phyloP scores from a whole-genome alignment of 2,797 vertebrate genomes.

The Chromobotia macracanthus region DNA sequence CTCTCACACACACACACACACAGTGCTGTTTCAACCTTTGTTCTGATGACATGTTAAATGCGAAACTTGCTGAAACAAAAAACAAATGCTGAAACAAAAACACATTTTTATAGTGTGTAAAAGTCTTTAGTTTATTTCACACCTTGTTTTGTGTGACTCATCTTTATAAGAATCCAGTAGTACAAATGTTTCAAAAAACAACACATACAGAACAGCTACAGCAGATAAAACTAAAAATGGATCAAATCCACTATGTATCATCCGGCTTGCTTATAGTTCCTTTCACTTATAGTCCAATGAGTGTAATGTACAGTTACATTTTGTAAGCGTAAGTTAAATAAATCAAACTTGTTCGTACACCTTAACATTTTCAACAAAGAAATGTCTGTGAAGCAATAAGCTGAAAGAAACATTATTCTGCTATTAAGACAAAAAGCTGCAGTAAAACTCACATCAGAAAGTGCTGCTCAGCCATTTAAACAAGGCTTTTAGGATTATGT shows the following conservation, averaged over 20 bases:
- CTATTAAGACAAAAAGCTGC: conserved; percentile 28
- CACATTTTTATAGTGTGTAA: neutral
- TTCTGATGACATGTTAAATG: neutral
- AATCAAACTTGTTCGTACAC: conserved; percentile 4
- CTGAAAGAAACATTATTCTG: conserved; percentile 29
- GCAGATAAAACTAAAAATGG: neutral
- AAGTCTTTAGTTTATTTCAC: conserved; percentile 16
- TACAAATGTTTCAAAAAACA: conserved; percentile 11
- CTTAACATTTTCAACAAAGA: conserved; percentile 9
- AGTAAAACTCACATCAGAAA: conserved; percentile 25
- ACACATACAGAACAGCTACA: neutral
- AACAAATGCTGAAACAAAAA: neutral
- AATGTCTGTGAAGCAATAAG: conserved; percentile 17
- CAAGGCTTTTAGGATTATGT: conserved; percentile 36
- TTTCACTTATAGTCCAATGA: neutral
- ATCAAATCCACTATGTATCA: conserved; percentile 1
- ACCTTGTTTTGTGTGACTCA: neutral
- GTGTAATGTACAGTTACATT: neutral
- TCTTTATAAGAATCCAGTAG: neutral
- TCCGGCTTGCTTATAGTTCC: neutral
- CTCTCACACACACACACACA: neutral
- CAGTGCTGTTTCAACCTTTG: neutral
- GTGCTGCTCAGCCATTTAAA: conserved; percentile 31
- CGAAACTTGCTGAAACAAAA: neutral
- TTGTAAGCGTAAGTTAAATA: neutral